These are phyloP conservation scores for Drosophila parabipectinata DNA, from an alignment of 1,140 invertebrate species.

Conservation along the genomic window DNA sequence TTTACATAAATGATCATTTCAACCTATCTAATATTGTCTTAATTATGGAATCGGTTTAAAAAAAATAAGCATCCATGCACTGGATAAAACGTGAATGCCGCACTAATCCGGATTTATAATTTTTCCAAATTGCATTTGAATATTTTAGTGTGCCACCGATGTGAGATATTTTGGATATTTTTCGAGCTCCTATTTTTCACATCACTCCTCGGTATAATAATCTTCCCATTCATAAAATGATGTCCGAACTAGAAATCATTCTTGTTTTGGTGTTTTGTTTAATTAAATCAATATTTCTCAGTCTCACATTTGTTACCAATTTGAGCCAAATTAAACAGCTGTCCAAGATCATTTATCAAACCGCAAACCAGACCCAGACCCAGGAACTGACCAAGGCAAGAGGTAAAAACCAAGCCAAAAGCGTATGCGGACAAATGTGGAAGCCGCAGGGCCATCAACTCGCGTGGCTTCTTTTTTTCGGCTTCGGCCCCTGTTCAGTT, in stretches of 20 bases:
- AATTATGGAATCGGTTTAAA: slow-evolving; percentile 22
- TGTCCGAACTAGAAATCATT: not conserved
- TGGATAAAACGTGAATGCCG: slow-evolving; percentile 21
- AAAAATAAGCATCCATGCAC: slow-evolving; percentile 2
- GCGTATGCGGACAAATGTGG: slow-evolving; percentile 60
- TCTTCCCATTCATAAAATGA: slow-evolving; percentile 7
- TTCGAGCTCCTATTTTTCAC: not conserved
- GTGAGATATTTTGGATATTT: not conserved
- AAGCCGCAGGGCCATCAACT: slow-evolving; percentile 68
- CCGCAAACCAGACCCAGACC: slow-evolving; percentile 40
- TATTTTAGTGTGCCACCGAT: slow-evolving; percentile 16
- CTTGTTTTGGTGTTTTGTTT: slow-evolving; percentile 9
- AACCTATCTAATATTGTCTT: slow-evolving; percentile 19
- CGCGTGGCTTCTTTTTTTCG: slow-evolving; percentile 39
- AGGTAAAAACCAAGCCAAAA: slow-evolving; percentile 22
- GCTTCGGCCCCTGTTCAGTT: slow-evolving; percentile 31
- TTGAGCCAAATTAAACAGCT: slow-evolving; percentile 42
- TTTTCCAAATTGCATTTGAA: slow-evolving; percentile 29
- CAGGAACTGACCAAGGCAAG: slow-evolving; percentile 46
- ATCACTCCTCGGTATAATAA: not conserved
- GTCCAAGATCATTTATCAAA: slow-evolving; percentile 49
- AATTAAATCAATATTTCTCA: slow-evolving; percentile 40
- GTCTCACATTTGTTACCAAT: slow-evolving; percentile 30
- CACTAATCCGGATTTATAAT: slow-evolving; percentile 27
- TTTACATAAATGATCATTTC: slow-evolving; percentile 42